Base-by-base conservation (phyloP, 2,888 invertebrate genomes). In the Campaea margaritaria region DNA sequence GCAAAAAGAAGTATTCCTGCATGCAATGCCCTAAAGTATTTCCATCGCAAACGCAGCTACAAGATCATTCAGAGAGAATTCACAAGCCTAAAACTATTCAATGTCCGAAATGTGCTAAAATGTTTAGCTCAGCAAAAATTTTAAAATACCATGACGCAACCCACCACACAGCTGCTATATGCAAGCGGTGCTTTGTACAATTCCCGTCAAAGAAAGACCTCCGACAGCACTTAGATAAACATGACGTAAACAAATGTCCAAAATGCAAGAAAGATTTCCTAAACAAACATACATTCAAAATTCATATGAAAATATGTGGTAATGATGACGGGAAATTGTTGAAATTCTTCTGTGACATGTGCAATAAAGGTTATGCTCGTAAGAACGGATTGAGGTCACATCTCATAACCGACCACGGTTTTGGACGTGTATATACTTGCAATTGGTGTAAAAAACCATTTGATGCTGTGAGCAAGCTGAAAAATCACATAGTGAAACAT, bases 401-500 rank as follows among this genome's bases (percentile, higher is more conserved):
- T 74, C 65, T 90, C 44, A 86, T 80, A 70, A 81, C 71, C 0
- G 81, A 82, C 38, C 89, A 90, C 65, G 85, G 84, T 0, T 89
- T 86, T 63, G 89, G 89, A 1, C 70, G 77, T 47, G 78, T 81
- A 0, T 50, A 83, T 0, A 61, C 76, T n/a, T 90, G 89, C 57
- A 77, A 75, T n/a, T 89, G 87, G 87, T 90, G 89, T 58, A 73
- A 70, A 0, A 90, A 89, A 56, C 85, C 85, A 64, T 90, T 82
- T 76, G 87, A 86, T 65, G 87, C 86, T 0, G 68, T 80, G 0
- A 88, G 89, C 54, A 80, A 78, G 65, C 64, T 91, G 10, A 87
- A 74, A 15, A 81, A 78, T 57, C 91, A 91, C 54, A 81, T 83
- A 34, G 87, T 90, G 0, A 89, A 85, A 65, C 91, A 90, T 69